Evolutionary conservation across 2,888 invertebrate species (phyloP).

Genomic region (Clusia tigrina): DNA sequence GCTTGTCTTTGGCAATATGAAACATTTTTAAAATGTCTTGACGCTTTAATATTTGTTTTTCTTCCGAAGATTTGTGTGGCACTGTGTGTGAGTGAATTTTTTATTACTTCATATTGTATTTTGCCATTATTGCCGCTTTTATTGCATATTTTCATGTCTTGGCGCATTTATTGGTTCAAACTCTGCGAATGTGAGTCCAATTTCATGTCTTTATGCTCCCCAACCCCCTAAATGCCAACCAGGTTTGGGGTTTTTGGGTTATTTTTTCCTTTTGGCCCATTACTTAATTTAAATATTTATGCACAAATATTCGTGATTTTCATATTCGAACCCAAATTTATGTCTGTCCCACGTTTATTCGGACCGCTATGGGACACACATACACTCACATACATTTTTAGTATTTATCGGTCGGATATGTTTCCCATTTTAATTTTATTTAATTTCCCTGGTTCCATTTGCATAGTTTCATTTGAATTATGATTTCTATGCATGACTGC

Average conservation of each 20-base stretch:
- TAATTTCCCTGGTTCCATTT: constrained; percentile 7
- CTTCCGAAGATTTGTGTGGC: too few species aligned
- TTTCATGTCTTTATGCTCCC: too few species aligned
- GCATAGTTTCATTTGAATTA: constrained; percentile 8
- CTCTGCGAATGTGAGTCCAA: too few species aligned
- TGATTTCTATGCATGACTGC: constrained; percentile 1
- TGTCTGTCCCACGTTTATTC: background rate
- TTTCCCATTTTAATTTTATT: constrained; percentile 18
- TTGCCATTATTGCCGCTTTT: background rate
- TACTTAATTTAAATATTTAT: constrained; percentile 4
- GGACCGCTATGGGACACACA: background rate
- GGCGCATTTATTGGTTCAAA: constrained; percentile 12
- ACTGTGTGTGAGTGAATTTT: background rate
- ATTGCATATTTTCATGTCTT: background rate
- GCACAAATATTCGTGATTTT: background rate
- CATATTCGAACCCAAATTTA: background rate
- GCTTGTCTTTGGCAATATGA: background rate
- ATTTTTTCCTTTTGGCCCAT: too few species aligned
- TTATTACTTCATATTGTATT: background rate
- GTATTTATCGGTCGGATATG: constrained; percentile 9
- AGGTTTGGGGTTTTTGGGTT: too few species aligned
- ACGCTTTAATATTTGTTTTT: too few species aligned
- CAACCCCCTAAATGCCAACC: too few species aligned
- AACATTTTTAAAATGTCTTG: background rate
- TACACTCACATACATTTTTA: constrained; percentile 3